phyloP scores from a whole-genome alignment of 1,140 invertebrate genomes.

The Sipha flava region DNA sequence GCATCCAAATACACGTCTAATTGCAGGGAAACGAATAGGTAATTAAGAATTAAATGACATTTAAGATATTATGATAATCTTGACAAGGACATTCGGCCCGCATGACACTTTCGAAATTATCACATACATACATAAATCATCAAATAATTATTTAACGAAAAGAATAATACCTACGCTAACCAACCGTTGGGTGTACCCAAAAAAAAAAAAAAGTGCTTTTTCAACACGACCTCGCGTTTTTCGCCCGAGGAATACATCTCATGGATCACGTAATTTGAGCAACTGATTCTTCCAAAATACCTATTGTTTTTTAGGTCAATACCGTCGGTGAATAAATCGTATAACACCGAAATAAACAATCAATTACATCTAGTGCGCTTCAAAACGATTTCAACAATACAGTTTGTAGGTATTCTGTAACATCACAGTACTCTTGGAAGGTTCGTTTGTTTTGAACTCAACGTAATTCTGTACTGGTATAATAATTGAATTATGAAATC shows the following conservation, averaged over 20 bases:
- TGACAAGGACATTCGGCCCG: conserved; percentile 9
- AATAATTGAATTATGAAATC: neutral
- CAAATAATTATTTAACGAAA: neutral
- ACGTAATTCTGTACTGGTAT: neutral
- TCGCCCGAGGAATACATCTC: neutral
- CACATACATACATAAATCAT: neutral
- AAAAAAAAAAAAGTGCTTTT: neutral
- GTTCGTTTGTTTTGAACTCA: neutral
- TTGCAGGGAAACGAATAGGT: neutral
- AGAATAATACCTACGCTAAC: neutral
- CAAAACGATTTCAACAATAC: neutral
- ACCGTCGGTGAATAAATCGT: neutral
- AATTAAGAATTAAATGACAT: conserved; percentile 7
- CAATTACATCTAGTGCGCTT: neutral
- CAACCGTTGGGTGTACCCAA: neutral
- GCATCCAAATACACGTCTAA: neutral
- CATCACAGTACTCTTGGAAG: neutral
- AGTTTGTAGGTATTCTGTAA: no score
- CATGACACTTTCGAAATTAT: neutral
- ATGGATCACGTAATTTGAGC: neutral
- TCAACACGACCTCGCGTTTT: neutral
- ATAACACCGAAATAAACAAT: neutral
- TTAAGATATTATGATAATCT: conserved; percentile 17
- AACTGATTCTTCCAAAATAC: neutral
- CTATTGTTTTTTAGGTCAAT: neutral